Evolutionary conservation across 2,888 invertebrate species (phyloP), one percentile per base, ranked within the genome.

Genomic region (Scaptodrosophila latifasciaeformis): DNA sequence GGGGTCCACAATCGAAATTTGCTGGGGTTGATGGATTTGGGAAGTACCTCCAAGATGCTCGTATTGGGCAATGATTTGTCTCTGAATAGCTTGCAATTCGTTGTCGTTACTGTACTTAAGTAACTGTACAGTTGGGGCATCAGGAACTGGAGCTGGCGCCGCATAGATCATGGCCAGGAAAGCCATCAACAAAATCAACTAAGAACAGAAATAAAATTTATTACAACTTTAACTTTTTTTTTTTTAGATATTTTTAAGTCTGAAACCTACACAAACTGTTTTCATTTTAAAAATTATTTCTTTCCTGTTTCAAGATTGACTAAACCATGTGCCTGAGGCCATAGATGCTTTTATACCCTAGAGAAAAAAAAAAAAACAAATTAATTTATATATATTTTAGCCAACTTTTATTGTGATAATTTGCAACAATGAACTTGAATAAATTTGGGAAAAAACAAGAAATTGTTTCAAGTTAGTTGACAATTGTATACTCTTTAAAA

Each of bases 51-150:
- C 83, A 2, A 72, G 47, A 7, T 70, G 56, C 12, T 84, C 68
- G 45, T 82, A 84, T 65, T 84, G 84, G 1, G 85, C 84, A 54
- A 82, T 83, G 9, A 82, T 82, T 27, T 69, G 64, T 0, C 57
- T 59, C 47, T 82, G 74, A 3, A 82, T 69, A 2, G 59, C 58
- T 46, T 80, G 81, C 21, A 83, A 50, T 2, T 82, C 82, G 49
- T 68, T 62, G 21, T 82, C 77, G 34, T 77, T 74, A 2, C 34
- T 65, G 40, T 83, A 82, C 29, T 66, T 68, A 3, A 82, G 39
- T 21, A 82, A 65, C 10, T 67, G 65, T 0, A 82, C 82, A 2
- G 55, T 50, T 2, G 75, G 74, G 31, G 58, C 67, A 19, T 65
- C 60, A 35, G 53, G 59, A 7, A 57, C 62, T 1, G 74, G 68